Base-by-base conservation (phyloP, 2,888 invertebrate genomes). In the Myathropa florea region DNA sequence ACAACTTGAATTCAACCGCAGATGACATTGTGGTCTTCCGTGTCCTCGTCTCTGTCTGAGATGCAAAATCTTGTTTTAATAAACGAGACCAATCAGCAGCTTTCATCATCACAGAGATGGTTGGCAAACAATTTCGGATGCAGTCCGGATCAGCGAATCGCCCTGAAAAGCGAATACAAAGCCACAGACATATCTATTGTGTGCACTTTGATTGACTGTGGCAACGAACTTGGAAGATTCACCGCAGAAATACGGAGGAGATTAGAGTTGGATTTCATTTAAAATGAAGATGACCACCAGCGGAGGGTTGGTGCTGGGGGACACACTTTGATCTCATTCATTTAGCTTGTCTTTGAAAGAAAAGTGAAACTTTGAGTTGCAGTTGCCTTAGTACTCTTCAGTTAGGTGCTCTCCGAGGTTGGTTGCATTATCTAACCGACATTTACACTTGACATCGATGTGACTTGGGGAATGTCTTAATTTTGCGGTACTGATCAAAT, bases 381-480 rank as follows among this genome's bases (percentile, higher is more conserved):
- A 64, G 46, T 61, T 6, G 46, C 18, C 46, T 18, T n/a, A 1
- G 39, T n/a, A 6, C 6, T 6, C 4, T 18, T 6, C 12, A 12
- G 9, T 33, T 18, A 18, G 46, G 18, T 46, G n/a, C 46, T n/a
- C 46, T 33, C 3, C 39, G 64, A 4, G 28, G 63, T 26, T 21
- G 68, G 63, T 24, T 39, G 36, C 12, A 12, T 26, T 46, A 70
- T 57, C 55, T 46, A 53, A 64, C 30, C 46, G 82, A 76, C 60
- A 53, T 53, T 65, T 83, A 61, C 55, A 80, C 82, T 83, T 78
- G 82, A 83, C 77, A 83, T 61, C 67, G 67, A 78, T 57, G 78
- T 61, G 67, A 68, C 72, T 78, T 36, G 33, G n/a, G 12, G 23
- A 24, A 24, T 36, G 60, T 39, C 28, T 77, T 18, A 6, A 55